Base-by-base conservation (phyloP, 2,888 invertebrate species). In the Gasteruption jaculator region DNA sequence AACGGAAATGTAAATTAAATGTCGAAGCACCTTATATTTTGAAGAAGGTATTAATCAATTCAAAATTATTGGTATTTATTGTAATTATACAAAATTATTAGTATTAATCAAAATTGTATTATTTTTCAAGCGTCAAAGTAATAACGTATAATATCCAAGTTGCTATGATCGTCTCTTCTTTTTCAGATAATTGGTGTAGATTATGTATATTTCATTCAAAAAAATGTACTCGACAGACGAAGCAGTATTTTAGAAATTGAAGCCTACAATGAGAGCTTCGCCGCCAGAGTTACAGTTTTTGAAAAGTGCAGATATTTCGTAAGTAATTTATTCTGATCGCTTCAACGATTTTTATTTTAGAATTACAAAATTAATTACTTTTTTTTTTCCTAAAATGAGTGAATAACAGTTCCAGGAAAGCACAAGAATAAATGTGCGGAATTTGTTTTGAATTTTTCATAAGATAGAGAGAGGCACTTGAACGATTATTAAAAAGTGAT, bases 21-120 rank as follows among this genome's bases (percentile, higher is more conserved):
- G 89, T 94, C 1, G 94, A 95, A 50, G 94, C 92, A 10, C 95
- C 95, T 0, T 95, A 94, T 71, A 74, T 95, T 37, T 79, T 95
- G 43, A 94, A 94, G 71, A 95, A 94, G 81, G 90, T 90, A 64
- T 31, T 8, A 26, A 7, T 18, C 11, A 5, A 15, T 15, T 27
- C 3, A 24, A 29, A 25, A 18, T 35, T 10, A 31, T 22, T 25
- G 3, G 12, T 6, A 24, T 35, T 14, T 24, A 4, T 16, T 4
- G 5, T 34, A 34, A 21, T 21, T 34, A n/a, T 6, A 21, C n/a
- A 21, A 16, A 24, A 25, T 24, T 14, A 14, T 22, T 35, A 11
- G 4, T n/a, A 6, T 24, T 10, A 18, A 3, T 42, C 14, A 12
- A 18, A 26, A 38, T 34, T 24, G 14, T 5, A 37, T 33, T 43